These are phyloP conservation scores for Brevipalpus yothersi DNA, from an alignment of 1,140 invertebrate species.

Conservation along the genomic window DNA sequence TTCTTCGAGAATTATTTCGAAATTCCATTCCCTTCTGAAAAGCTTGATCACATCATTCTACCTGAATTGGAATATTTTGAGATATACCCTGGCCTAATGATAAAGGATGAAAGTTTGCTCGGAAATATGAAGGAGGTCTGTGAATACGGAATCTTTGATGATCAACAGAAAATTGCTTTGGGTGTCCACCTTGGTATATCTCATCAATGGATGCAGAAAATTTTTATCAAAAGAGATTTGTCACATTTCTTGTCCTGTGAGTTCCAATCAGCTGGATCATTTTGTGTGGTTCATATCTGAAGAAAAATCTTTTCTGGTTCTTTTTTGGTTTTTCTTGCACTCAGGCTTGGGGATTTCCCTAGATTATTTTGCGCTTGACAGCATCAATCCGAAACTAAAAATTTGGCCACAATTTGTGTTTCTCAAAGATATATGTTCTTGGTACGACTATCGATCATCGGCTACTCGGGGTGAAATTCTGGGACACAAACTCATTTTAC, in stretches of 20 bases:
- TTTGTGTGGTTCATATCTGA: background rate
- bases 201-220: conserved; percentile 45
- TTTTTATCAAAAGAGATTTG: conserved; percentile 59
- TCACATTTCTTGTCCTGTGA: conserved; percentile 75
- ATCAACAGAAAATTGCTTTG: conserved; percentile 51
- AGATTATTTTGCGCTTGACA: conserved; percentile 44
- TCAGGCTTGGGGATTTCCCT: conserved; percentile 66
- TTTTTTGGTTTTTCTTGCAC: background rate
- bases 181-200: conserved; percentile 54
- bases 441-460: conserved; percentile 31
- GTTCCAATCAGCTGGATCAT: too few relatives aligned
- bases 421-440: conserved; percentile 59
- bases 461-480: conserved; percentile 22
- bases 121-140: conserved; percentile 46
- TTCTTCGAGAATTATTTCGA: conserved; percentile 14
- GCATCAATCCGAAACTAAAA: conserved; percentile 49
- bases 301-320: background rate
- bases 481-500: conserved; percentile 24
- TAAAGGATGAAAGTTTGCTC: conserved; percentile 49
- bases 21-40: conserved; percentile 79
- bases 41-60: conserved; percentile 83
- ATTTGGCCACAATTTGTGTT: conserved; percentile 27
- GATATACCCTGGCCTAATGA: conserved; percentile 77
- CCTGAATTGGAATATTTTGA: conserved; percentile 43
- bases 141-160: conserved; percentile 30